These are phyloP conservation scores for Sepioteuthis lessoniana DNA, from an alignment of 2,888 invertebrate genomes.

Conservation along the genomic window DNA sequence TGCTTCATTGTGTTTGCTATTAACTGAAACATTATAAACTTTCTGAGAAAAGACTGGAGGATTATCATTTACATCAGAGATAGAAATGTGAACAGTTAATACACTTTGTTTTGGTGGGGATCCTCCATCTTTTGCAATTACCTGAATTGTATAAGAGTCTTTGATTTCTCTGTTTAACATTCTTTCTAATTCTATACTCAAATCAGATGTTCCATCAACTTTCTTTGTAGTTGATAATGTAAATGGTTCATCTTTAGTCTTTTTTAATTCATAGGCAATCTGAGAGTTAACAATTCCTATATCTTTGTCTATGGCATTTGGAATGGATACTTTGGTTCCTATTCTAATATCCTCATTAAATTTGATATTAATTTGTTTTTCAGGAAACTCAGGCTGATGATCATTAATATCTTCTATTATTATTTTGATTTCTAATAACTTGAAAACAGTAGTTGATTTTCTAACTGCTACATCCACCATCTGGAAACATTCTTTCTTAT, in stretches of 20 bases:
- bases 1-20: background rate
- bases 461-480: slow-evolving; percentile 8
- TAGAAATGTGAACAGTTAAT: background rate
- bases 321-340: background rate
- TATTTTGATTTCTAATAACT: background rate
- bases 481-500: background rate
- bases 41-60: background rate
- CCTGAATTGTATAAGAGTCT: background rate
- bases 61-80: background rate
- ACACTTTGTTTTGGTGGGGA: background rate
- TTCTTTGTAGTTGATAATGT: background rate
- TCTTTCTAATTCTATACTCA: slow-evolving; percentile 33
- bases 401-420: background rate
- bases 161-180: background rate
- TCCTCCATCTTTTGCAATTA: slow-evolving; percentile 23
- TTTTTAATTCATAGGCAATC: background rate
- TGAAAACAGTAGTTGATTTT: background rate
- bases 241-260: background rate
- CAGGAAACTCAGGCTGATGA: background rate
- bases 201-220: background rate
- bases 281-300: background rate
- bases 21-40: background rate
- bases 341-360: background rate
- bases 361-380: background rate
- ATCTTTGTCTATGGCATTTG: background rate